Conservation (phyloP, 2,888 invertebrate genomes). For the Choristoneura rosaceana region DNA sequence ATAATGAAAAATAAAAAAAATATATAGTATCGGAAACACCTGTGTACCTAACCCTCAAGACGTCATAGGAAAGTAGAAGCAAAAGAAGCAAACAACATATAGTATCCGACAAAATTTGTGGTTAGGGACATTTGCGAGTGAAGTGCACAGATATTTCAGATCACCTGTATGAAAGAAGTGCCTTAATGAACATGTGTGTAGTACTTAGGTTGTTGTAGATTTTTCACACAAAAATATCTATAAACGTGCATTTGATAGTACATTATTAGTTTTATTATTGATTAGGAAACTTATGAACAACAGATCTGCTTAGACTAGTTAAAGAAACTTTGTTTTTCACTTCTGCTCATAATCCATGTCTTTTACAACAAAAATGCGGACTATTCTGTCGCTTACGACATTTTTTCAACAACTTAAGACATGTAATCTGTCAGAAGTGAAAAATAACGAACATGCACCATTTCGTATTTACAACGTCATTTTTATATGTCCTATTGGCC, state of each 20-base stretch:
- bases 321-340: background rate
- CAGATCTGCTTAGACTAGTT: conserved; percentile 11
- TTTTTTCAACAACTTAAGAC: background rate
- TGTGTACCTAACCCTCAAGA: too few species aligned
- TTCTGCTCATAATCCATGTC: background rate
- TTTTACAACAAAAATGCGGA: background rate
- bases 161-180: conserved; percentile 1
- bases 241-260: conserved; percentile 10
- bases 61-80: too few species aligned
- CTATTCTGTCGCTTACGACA: background rate
- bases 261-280: background rate
- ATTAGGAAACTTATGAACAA: conserved; percentile 14
- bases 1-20: conserved; percentile 43
- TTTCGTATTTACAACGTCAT: conserved; percentile 20
- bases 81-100: too few species aligned
- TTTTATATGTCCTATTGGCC: conserved; percentile 37
- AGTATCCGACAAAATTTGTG: too few species aligned
- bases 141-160: too few species aligned
- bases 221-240: background rate
- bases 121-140: too few species aligned
- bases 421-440: background rate
- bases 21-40: too few species aligned
- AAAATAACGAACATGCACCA: conserved; percentile 15
- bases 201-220: background rate
- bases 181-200: background rate